Conservation (phyloP, 2,888 invertebrate species). For the Oxyteleia sp. region DNA sequence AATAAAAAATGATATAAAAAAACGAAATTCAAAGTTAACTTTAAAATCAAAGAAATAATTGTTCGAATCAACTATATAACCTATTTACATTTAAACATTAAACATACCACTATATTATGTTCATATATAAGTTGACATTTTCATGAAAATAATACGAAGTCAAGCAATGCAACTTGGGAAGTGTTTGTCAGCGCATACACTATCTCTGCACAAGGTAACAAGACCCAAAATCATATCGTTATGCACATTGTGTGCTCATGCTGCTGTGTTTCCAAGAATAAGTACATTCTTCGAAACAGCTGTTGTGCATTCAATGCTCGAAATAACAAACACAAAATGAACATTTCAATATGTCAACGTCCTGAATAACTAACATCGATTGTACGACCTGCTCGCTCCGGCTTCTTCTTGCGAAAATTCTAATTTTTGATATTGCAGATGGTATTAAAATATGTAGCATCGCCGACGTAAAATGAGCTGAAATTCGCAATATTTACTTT, state of each 20-base stretch:
- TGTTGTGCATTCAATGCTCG: slow-evolving; percentile 15
- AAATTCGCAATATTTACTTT: too few species aligned
- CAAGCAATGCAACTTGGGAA: slow-evolving; percentile 24
- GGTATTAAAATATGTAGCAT: too few species aligned
- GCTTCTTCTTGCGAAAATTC: neutral
- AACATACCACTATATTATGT: too few species aligned
- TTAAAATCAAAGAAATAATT: too few species aligned
- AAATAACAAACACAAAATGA: slow-evolving; percentile 14
- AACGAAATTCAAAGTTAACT: too few species aligned
- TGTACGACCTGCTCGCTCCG: neutral
- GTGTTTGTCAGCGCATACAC: slow-evolving; percentile 9
- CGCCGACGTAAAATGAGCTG: too few species aligned
- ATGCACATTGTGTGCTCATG: slow-evolving; percentile 7
- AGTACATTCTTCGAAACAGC: slow-evolving; percentile 21
- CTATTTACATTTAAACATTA: too few species aligned
- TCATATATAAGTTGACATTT: too few species aligned
- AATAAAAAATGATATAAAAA: too few species aligned
- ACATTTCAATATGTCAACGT: neutral
- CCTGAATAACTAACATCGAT: slow-evolving; percentile 1
- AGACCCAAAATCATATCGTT: slow-evolving; percentile 28
- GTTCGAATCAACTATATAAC: too few species aligned
- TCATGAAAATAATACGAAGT: too few species aligned
- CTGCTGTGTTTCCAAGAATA: slow-evolving; percentile 27
- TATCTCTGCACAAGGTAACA: slow-evolving; percentile 11
- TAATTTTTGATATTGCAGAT: too few species aligned